Evolutionary conservation across 2,888 invertebrate genomes (phyloP).

Genomic region (Microctonus hyperodae): DNA sequence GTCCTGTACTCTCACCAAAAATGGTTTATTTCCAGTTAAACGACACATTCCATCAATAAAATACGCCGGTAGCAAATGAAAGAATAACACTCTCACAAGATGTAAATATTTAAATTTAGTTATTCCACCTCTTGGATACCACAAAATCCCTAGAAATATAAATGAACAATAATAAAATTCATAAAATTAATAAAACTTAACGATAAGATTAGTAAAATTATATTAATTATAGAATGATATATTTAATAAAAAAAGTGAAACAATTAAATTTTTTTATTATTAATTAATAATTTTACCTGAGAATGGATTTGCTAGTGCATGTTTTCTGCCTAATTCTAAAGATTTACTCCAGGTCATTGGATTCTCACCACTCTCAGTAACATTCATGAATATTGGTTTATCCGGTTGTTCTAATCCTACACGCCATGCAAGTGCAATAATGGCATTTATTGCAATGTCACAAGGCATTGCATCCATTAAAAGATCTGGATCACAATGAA

Average conservation of each 20-base stretch:
- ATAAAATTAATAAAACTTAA: no score
- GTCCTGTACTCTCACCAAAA: slow-evolving; percentile 72
- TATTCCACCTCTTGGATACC: slow-evolving; percentile 71
- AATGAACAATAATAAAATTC: slow-evolving; percentile 1
- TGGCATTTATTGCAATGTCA: slow-evolving; percentile 80
- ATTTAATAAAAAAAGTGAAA: neutral
- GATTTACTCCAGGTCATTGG: slow-evolving; percentile 87
- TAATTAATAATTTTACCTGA: slow-evolving; percentile 51
- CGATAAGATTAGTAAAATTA: no score
- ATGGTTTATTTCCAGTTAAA: slow-evolving; percentile 76
- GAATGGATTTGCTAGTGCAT: slow-evolving; percentile 69
- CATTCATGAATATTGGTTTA: slow-evolving; percentile 74
- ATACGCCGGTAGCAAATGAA: slow-evolving; percentile 81
- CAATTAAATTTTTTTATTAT: slow-evolving; percentile 1
- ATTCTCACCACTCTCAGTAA: slow-evolving; percentile 79
- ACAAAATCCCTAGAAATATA: slow-evolving; percentile 50
- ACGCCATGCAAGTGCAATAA: slow-evolving; percentile 78
- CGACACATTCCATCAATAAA: slow-evolving; percentile 75
- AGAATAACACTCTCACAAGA: slow-evolving; percentile 72
- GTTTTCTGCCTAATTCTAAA: slow-evolving; percentile 71
- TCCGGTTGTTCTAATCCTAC: slow-evolving; percentile 63
- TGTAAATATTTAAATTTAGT: slow-evolving; percentile 75
- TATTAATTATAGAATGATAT: neutral
- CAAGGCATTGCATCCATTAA: slow-evolving; percentile 79
- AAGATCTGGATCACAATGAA: slow-evolving; percentile 75